Percentiles rank a stretch among this genome's conserved stretches.
Evolutionary conservation across 2,113 vertebrate genomes (phyloP).

Genomic region (Perognathus longimembris): DNA sequence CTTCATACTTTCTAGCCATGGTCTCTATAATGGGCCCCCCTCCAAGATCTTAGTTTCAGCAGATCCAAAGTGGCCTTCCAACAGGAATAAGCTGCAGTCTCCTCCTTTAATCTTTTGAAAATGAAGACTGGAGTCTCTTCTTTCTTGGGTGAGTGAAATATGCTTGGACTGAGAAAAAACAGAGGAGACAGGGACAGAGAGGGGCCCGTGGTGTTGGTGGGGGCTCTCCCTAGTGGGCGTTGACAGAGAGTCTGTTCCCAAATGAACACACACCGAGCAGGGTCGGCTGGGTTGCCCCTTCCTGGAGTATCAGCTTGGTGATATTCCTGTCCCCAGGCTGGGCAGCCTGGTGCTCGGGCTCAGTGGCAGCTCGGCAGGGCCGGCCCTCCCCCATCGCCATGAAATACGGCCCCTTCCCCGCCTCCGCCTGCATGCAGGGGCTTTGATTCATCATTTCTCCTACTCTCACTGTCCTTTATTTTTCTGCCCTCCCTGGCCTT

Average conservation of each 20-base stretch:
- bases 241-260: not conserved
- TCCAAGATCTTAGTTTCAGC: no score
- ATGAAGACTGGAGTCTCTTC: not conserved
- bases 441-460: constrained; percentile 67
- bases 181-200: not conserved
- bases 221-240: no score
- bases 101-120: not conserved
- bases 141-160: not conserved
- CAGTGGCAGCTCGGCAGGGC: not conserved
- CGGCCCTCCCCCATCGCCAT: not conserved
- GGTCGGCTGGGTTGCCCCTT: not conserved
- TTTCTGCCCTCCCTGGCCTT: constrained; percentile 74
- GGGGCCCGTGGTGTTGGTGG: not conserved
- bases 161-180: not conserved
- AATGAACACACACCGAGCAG: not conserved
- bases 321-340: not conserved
- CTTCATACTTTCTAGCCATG: no score
- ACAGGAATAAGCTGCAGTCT: no score
- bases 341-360: not conserved
- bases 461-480: constrained; percentile 65
- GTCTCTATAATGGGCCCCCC: no score
- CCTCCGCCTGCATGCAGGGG: not conserved
- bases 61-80: no score
- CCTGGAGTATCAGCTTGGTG: not conserved
- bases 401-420: not conserved